Evolutionary conservation across 1,140 invertebrate species (phyloP), one percentile per base, ranked within the genome.

Genomic region (Drosophila busckii): DNA sequence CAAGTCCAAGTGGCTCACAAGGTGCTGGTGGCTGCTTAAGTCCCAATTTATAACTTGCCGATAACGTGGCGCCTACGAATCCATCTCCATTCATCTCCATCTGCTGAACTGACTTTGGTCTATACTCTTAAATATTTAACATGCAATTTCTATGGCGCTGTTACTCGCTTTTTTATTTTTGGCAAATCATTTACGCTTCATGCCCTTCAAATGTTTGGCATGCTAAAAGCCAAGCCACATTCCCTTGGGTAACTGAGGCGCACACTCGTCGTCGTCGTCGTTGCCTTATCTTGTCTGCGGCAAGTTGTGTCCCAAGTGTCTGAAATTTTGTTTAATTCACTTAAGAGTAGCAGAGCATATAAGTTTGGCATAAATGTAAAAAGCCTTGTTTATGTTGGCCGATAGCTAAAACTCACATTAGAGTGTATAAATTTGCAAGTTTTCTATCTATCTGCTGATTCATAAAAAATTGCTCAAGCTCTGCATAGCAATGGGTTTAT

Each of bases 71-170:
- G 54, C 40, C 35, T 29, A 25, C 22, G 25, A 34, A 31, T 45
- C 23, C 34, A 38, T 38, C 26, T 20, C 23, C 38, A 25, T 44
- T 9, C 19, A 13, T 37, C 12, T 7, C 6, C 20, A 4, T 16
- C 29, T 17, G 6, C 3, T 9, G 3, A 3, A 15, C 28, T n/a
- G 25, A 9, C 13, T 37, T 37, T 16, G 2, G 15, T 4, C 7
- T 25, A 5, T 10, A 32, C 50, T 71, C 52, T 70, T 66, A 75
- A 82, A 80, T 82, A 80, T 82, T 75, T 73, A 69, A 75, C 54
- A 52, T 71, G 58, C 73, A 69, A 75, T 75, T 62, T 53, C 34
- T 17, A 32, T 28, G 32, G 28, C 20, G 22, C 34, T 32, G 1
- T 37, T 32, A 1, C 41, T 28, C 6, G 69, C 46, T 29, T 38